Evolutionary conservation across 1,140 invertebrate species (phyloP).

Genomic region (Orussus abietinus): DNA sequence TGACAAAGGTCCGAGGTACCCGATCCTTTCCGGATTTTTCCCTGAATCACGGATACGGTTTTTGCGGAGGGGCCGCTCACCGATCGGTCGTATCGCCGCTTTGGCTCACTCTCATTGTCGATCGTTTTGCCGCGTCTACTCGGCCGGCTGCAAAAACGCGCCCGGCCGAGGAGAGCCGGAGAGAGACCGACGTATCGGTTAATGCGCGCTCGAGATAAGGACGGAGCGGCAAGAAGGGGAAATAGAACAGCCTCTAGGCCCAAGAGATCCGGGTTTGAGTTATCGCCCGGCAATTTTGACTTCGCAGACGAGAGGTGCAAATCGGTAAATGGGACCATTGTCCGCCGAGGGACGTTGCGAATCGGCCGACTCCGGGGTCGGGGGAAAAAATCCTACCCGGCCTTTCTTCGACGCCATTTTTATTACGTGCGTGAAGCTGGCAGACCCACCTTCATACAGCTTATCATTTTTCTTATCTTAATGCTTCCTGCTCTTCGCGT

Average conservation of each 20-base stretch:
- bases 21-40: not conserved
- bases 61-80: not conserved
- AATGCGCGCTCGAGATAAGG: not conserved
- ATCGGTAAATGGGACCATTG: too few species aligned
- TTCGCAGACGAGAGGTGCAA: too few species aligned
- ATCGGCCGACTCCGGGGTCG: too few species aligned
- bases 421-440: not conserved
- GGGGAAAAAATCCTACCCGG: too few species aligned
- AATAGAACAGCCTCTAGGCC: not conserved
- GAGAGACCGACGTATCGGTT: not conserved
- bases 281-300: too few species aligned
- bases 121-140: not conserved
- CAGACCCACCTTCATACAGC: too few species aligned
- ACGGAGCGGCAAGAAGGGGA: not conserved
- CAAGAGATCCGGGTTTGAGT: not conserved
- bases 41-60: not conserved
- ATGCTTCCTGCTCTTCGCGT: too few species aligned
- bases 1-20: too few species aligned
- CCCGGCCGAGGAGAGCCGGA: not conserved
- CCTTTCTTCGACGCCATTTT: too few species aligned
- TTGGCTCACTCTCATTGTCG: slow-evolving; percentile 1
- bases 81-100: too few species aligned
- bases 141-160: not conserved
- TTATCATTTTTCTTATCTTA: too few species aligned
- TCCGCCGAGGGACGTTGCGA: too few species aligned